Conservation (phyloP, 1,140 invertebrate genomes). For the Lordiphosa collinella region DNA sequence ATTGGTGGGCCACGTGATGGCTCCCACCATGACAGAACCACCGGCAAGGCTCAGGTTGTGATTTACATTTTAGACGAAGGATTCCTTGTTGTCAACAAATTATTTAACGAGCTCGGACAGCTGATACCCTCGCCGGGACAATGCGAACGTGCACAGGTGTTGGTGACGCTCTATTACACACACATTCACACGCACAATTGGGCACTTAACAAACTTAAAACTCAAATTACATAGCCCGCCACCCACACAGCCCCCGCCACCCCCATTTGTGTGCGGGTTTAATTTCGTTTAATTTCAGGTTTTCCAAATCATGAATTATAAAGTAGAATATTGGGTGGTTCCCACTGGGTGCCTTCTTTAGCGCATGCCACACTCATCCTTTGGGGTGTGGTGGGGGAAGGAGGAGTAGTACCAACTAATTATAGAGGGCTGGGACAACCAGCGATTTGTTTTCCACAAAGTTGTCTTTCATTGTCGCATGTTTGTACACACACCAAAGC, state of each 20-base stretch:
- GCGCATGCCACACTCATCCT: slow-evolving; percentile 61
- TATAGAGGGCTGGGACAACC: neutral
- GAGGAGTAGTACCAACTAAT: too few relatives aligned
- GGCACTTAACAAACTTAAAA: slow-evolving; percentile 57
- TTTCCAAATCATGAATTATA: slow-evolving; percentile 63
- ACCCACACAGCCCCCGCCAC: slow-evolving; percentile 18
- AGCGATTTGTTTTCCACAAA: slow-evolving; percentile 70
- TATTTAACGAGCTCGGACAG: slow-evolving; percentile 40
- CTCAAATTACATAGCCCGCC: slow-evolving; percentile 63
- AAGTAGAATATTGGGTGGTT: neutral
- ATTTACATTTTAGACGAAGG: slow-evolving; percentile 21
- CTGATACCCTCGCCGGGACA: slow-evolving; percentile 19
- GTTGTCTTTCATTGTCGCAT: slow-evolving; percentile 72
- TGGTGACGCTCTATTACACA: slow-evolving; percentile 72
- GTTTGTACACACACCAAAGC: slow-evolving; percentile 63
- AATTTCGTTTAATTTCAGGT: slow-evolving; percentile 67
- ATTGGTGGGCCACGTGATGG: slow-evolving; percentile 26
- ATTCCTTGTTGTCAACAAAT: slow-evolving; percentile 42
- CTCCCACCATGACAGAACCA: too few relatives aligned
- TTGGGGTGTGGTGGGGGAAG: neutral
- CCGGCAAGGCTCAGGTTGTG: slow-evolving; percentile 9
- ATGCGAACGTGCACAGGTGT: slow-evolving; percentile 59
- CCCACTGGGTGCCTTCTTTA: slow-evolving; percentile 44
- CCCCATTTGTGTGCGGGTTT: slow-evolving; percentile 1
- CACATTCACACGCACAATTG: slow-evolving; percentile 68